Conservation (phyloP, 2,113 vertebrate species). For the Sylvia atricapilla region DNA sequence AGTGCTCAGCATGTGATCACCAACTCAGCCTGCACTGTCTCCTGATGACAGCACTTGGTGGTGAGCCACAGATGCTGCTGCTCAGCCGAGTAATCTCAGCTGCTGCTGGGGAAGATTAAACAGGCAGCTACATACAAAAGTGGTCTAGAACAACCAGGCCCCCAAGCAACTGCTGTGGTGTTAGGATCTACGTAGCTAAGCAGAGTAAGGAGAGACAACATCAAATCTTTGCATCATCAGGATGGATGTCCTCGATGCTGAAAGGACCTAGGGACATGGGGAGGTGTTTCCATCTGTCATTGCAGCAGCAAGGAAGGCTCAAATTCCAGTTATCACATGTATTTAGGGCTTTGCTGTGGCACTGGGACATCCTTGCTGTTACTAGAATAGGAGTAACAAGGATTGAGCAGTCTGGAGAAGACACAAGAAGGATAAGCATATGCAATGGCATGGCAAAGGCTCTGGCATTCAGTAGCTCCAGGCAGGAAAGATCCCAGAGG, state of each 20-base stretch:
- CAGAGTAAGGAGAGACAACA: background rate
- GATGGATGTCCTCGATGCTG: background rate
- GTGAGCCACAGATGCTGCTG: background rate
- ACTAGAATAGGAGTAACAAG: background rate
- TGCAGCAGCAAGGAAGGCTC: background rate
- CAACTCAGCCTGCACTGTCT: background rate
- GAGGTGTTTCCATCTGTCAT: background rate
- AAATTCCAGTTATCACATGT: background rate
- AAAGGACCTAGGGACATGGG: background rate
- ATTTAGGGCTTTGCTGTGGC: background rate
- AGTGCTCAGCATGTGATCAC: background rate
- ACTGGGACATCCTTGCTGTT: background rate
- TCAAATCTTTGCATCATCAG: background rate
- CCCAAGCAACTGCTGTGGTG: background rate
- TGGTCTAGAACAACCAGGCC: background rate
- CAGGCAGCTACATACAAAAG: rapidly evolving
- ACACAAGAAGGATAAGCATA: background rate
- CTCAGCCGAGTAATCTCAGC: background rate
- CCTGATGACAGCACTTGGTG: background rate
- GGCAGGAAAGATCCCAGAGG: background rate
- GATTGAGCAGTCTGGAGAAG: background rate
- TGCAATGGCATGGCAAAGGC: background rate
- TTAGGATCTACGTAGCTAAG: background rate
- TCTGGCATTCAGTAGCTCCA: background rate
- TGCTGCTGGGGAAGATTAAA: background rate